Percentiles rank a stretch among this genome's conserved stretches.
Evolutionary conservation across 1,140 invertebrate species (phyloP).

Genomic region (Scaptomyza graminum): DNA sequence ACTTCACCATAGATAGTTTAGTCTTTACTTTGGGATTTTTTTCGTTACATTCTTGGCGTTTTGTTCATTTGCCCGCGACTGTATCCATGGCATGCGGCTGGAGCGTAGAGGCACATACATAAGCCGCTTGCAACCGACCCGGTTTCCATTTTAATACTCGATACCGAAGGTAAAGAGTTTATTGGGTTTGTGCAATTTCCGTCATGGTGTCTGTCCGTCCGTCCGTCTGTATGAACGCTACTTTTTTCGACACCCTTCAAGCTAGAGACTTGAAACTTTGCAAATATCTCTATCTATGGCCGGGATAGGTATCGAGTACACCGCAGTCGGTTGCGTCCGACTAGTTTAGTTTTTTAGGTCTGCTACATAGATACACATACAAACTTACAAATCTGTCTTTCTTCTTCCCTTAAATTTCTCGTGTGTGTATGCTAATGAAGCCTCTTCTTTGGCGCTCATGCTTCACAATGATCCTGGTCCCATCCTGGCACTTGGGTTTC

Average conservation of each 20-base stretch:
- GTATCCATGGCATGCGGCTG: conserved; percentile 59
- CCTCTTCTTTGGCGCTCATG: conserved; percentile 65
- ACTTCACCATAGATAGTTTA: not conserved
- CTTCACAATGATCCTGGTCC: conserved; percentile 20
- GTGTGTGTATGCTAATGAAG: conserved; percentile 80
- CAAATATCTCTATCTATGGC: no score
- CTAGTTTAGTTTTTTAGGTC: conserved; percentile 27
- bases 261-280: no score
- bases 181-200: no score
- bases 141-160: conserved; percentile 31
- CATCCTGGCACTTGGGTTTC: conserved; percentile 25
- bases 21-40: not conserved
- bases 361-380: not conserved
- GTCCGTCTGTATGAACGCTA: no score
- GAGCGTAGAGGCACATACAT: conserved; percentile 46
- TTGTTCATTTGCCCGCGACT: conserved; percentile 78
- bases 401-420: conserved; percentile 23
- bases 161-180: no score
- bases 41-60: conserved; percentile 64
- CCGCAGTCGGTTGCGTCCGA: no score
- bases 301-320: no score
- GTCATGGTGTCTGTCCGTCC: no score
- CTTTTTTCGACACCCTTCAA: no score
- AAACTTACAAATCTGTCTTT: not conserved
- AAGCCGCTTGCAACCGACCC: conserved; percentile 67